These are phyloP conservation scores for Atherinosoma microstoma DNA, from an alignment of 2,797 vertebrate species.

Conservation along the genomic window DNA sequence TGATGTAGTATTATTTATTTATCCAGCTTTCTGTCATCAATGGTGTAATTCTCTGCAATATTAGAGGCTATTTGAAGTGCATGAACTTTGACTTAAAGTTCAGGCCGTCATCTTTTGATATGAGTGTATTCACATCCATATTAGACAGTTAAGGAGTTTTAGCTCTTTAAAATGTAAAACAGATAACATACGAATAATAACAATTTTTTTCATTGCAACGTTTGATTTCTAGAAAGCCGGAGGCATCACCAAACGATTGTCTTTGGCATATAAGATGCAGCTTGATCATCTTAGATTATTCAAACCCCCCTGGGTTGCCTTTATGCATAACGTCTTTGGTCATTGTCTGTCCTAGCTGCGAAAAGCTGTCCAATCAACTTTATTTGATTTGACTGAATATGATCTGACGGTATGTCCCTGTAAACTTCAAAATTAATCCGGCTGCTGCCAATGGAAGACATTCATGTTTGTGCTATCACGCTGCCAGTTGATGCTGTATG, in stretches of 20 bases:
- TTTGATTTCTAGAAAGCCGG: not conserved
- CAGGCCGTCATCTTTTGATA: not conserved
- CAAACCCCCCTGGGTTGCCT: not conserved
- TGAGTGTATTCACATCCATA: not conserved
- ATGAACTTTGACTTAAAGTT: not conserved
- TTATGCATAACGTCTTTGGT: not conserved
- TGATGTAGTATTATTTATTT: not conserved
- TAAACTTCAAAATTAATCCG: not conserved
- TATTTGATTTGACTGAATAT: not conserved
- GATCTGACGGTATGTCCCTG: not conserved
- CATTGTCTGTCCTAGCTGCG: not conserved
- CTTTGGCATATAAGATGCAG: not conserved
- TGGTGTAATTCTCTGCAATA: not conserved
- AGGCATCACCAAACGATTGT: not conserved
- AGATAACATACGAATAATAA: no score
- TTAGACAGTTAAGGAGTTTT: not conserved
- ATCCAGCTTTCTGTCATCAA: not conserved
- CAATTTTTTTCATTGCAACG: no score
- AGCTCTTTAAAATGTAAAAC: not conserved
- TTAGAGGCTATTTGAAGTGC: not conserved
- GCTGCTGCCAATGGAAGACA: not conserved
- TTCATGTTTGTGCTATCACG: not conserved
- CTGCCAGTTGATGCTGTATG: not conserved
- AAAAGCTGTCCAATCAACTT: not conserved
- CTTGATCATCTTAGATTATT: not conserved